Percentiles rank a stretch among this genome's conserved stretches.
phyloP scores from a whole-genome alignment of 2,113 vertebrate genomes.

The Entelurus aequoreus region DNA sequence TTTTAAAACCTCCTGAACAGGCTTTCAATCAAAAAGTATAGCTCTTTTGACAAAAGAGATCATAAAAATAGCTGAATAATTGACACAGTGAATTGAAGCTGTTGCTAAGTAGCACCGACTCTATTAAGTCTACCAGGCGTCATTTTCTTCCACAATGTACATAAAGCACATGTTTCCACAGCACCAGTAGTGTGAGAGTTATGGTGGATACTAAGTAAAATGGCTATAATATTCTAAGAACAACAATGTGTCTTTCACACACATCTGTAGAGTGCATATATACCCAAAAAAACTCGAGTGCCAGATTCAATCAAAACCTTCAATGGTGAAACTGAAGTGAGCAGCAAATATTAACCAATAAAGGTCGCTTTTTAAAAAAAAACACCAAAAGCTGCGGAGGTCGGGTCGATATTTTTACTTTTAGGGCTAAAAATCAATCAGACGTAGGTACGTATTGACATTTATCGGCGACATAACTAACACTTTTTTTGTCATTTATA shows the following conservation, averaged over 20 bases:
- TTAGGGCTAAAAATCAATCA: too few relatives aligned
- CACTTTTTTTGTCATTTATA: too few relatives aligned
- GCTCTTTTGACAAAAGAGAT: constrained; percentile 60
- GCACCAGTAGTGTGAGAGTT: constrained; percentile 20
- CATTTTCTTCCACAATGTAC: constrained; percentile 37
- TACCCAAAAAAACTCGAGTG: too few relatives aligned
- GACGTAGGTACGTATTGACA: too few relatives aligned
- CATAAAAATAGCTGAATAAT: constrained; percentile 49
- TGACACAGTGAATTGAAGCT: constrained; percentile 66
- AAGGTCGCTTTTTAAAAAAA: too few relatives aligned
- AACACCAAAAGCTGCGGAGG: too few relatives aligned
- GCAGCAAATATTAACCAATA: too few relatives aligned
- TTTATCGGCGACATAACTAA: too few relatives aligned
- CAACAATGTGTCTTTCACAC: not conserved
- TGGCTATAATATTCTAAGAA: not conserved
- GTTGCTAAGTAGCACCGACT: constrained; percentile 57
- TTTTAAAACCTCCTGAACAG: constrained; percentile 25
- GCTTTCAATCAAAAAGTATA: constrained; percentile 44
- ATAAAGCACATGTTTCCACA: not conserved
- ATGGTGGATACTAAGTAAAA: constrained; percentile 19
- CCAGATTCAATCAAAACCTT: too few relatives aligned
- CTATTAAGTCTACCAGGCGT: constrained; percentile 8
- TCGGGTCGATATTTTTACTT: too few relatives aligned
- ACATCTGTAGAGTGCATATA: too few relatives aligned
- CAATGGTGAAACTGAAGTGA: too few relatives aligned